Evolutionary conservation across 2,113 vertebrate species (phyloP).

Genomic region (Rhinopomastus cyanomelas): DNA sequence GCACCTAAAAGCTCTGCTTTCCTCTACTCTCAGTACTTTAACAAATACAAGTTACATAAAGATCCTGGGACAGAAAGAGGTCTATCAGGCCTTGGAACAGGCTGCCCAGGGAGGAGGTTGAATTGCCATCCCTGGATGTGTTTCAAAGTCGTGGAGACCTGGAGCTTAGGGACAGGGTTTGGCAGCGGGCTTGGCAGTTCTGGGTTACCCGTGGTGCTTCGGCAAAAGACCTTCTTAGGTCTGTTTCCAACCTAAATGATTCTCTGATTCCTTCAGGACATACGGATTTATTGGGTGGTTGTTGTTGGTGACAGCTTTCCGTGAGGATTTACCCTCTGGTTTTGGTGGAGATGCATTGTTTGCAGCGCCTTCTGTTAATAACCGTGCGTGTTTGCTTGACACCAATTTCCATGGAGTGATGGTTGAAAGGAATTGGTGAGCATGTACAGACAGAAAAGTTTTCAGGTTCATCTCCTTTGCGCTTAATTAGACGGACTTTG

Average conservation of each 20-base stretch:
- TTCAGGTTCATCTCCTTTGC: background rate
- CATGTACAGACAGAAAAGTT: accelerated
- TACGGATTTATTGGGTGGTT: background rate
- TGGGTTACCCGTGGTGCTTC: no score
- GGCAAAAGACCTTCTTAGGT: no score
- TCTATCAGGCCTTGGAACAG: no score
- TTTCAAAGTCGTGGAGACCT: no score
- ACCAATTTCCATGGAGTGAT: background rate
- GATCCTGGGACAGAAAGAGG: background rate
- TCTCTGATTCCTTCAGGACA: background rate
- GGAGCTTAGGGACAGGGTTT: no score
- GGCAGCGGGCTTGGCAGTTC: no score
- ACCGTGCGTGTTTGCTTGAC: accelerated
- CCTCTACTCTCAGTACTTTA: background rate
- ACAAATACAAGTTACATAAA: accelerated
- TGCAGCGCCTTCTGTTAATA: background rate
- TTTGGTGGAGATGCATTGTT: background rate
- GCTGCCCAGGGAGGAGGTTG: no score
- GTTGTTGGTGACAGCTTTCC: background rate
- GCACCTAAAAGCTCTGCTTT: accelerated
- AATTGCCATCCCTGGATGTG: no score
- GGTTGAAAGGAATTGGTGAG: background rate
- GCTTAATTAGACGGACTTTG: background rate
- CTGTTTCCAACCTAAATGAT: no score
- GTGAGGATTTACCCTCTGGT: background rate